These are phyloP conservation scores for Siniperca chuatsi DNA, from an alignment of 2,113 vertebrate species.

Conservation along the genomic window DNA sequence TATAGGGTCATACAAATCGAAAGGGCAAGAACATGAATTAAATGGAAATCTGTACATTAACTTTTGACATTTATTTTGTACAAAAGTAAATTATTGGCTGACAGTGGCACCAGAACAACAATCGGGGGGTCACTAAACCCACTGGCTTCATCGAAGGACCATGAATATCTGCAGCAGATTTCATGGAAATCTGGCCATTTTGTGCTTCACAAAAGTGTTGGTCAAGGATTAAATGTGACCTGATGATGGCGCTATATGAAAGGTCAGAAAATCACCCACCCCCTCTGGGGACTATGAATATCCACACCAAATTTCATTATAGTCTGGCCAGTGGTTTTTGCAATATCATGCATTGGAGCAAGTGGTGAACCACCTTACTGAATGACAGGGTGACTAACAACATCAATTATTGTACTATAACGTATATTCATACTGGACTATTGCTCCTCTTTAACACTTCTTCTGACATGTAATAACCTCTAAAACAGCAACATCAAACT, in stretches of 20 bases:
- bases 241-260: neutral
- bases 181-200: neutral
- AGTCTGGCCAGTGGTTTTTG: neutral
- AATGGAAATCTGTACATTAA: neutral
- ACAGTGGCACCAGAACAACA: neutral
- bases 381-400: neutral
- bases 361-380: neutral
- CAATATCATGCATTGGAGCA: neutral
- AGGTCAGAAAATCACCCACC: neutral
- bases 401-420: neutral
- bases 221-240: neutral
- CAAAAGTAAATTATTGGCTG: neutral
- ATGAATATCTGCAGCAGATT: constrained; percentile 8
- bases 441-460: neutral
- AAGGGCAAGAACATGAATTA: neutral
- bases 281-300: neutral
- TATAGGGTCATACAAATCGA: neutral
- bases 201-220: neutral
- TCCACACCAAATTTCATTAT: constrained; percentile 22
- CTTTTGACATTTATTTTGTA: neutral
- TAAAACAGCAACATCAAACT: neutral
- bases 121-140: neutral
- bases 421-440: neutral
- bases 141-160: neutral
- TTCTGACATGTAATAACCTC: neutral